Conservation (phyloP, 2,113 vertebrate genomes). For the Pseudopodoces humilis region DNA sequence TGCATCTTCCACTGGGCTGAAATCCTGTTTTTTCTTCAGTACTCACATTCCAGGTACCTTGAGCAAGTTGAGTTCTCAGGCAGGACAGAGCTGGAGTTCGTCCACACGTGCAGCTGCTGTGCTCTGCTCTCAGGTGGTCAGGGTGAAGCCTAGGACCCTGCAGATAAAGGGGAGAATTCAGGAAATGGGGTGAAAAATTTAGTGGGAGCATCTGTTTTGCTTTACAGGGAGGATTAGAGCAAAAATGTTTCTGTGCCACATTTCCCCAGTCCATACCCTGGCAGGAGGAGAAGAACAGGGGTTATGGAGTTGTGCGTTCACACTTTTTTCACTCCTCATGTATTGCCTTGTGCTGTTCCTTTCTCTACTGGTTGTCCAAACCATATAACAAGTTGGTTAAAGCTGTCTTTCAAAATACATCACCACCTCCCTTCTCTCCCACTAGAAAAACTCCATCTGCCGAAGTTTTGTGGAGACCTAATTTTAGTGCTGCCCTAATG, state of each 20-base stretch:
- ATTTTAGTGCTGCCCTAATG: background rate
- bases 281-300: background rate
- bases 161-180: background rate
- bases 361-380: background rate
- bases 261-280: rapidly evolving
- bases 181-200: background rate
- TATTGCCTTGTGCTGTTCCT: background rate
- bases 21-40: background rate
- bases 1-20: background rate
- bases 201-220: background rate
- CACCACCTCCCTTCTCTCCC: too few species aligned
- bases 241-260: background rate
- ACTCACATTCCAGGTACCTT: background rate
- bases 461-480: background rate
- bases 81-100: background rate
- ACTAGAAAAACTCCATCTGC: background rate
- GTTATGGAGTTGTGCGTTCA: background rate
- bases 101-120: rapidly evolving
- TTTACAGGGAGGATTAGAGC: background rate
- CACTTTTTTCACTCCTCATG: background rate
- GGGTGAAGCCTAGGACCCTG: background rate
- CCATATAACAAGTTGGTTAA: background rate
- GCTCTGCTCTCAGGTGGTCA: background rate
- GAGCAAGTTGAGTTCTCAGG: background rate
- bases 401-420: background rate